Conservation (phyloP, 2,888 invertebrate species). For the Meteorus cinctellus region DNA sequence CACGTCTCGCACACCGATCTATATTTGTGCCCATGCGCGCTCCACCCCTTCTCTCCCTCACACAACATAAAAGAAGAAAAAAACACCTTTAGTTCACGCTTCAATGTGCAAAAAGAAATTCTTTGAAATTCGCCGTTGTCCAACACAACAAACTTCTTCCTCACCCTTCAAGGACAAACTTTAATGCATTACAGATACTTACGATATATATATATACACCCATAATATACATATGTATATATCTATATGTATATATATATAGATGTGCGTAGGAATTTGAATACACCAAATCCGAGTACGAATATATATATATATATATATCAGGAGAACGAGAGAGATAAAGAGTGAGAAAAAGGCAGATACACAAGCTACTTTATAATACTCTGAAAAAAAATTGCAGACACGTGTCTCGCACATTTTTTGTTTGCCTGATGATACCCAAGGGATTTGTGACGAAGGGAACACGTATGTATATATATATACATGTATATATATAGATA, state of each 20-base stretch:
- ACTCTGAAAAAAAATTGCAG: neutral
- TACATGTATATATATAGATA: neutral
- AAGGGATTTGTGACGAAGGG: slow-evolving; percentile 8
- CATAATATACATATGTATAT: neutral
- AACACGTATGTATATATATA: neutral
- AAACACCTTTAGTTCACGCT: neutral
- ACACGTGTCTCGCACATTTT: slow-evolving; percentile 30
- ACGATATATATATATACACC: neutral
- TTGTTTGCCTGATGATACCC: neutral
- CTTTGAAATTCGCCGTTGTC: neutral
- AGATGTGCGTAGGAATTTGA: neutral
- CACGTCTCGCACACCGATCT: slow-evolving; percentile 48
- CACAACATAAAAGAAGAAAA: neutral
- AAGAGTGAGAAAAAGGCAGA: neutral
- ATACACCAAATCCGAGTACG: too few relatives aligned
- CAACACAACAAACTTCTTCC: neutral
- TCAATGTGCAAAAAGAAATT: neutral
- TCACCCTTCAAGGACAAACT: neutral
- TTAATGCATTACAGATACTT: neutral
- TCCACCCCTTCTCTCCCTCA: slow-evolving; percentile 39
- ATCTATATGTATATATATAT: neutral
- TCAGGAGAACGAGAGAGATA: neutral
- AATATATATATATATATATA: neutral
- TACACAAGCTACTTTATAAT: neutral
- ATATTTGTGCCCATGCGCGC: slow-evolving; percentile 56